These are phyloP conservation scores for Chromobotia macracanthus DNA, from an alignment of 2,797 vertebrate genomes.

Conservation along the genomic window DNA sequence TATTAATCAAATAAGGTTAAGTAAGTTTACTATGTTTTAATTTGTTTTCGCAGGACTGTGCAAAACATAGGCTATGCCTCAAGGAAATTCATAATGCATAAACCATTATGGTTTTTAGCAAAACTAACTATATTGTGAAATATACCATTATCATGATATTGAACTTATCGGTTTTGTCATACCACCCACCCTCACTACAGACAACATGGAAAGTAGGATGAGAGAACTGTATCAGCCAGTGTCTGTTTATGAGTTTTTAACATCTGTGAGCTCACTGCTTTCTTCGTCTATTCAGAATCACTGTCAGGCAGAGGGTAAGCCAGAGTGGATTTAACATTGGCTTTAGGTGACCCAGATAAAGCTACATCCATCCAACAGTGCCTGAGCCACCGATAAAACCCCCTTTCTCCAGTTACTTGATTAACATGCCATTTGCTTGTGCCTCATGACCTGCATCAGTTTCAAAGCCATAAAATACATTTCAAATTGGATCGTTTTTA, in stretches of 20 bases:
- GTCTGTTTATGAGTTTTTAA: conserved; percentile 13
- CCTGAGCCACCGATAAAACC: conserved; percentile 28
- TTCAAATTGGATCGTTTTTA: background rate
- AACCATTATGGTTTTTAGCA: too few relatives aligned
- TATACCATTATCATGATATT: background rate
- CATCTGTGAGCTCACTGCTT: conserved; percentile 25
- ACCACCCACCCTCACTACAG: background rate
- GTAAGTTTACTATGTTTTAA: too few relatives aligned
- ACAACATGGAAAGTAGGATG: background rate
- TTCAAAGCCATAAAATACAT: background rate
- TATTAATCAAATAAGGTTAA: too few relatives aligned
- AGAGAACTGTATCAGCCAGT: background rate
- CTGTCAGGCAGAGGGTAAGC: conserved; percentile 33
- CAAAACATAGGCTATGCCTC: background rate
- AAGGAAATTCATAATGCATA: too few relatives aligned
- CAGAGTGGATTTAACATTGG: conserved; percentile 35
- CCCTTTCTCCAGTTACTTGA: conserved; percentile 37
- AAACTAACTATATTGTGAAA: background rate
- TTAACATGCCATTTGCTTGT: conserved; percentile 45
- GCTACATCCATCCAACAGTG: conserved; percentile 25
- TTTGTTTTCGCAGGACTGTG: background rate
- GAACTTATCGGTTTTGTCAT: background rate
- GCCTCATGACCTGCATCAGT: conserved; percentile 11
- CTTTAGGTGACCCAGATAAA: conserved; percentile 46
- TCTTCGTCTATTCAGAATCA: conserved; percentile 5